phyloP scores from a whole-genome alignment of 2,797 vertebrate species.

The Sciurus vulgaris region DNA sequence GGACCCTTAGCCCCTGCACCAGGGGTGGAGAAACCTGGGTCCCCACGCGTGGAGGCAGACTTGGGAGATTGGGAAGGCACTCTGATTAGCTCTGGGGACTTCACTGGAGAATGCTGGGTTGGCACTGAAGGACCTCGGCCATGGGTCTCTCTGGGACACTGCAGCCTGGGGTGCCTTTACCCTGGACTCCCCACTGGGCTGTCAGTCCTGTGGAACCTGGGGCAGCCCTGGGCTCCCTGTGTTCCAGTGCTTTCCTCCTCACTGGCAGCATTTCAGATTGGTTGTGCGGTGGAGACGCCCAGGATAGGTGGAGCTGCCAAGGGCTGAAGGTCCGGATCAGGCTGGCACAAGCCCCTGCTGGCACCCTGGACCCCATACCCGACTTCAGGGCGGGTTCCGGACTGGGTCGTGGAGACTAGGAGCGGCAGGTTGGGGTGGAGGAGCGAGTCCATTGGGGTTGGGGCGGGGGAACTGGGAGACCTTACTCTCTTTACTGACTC shows the following conservation, averaged over 20 bases:
- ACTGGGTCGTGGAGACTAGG: background rate
- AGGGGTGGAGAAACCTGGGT: too few species aligned
- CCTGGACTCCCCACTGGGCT: fast-evolving
- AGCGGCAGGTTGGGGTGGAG: background rate
- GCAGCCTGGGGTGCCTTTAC: too few species aligned
- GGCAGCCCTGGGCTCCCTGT: background rate
- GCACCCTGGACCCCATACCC: background rate
- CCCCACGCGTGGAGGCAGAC: background rate
- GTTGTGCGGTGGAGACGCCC: fast-evolving
- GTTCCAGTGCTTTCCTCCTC: fast-evolving
- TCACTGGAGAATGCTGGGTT: background rate
- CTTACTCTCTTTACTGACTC: fast-evolving
- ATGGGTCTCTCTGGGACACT: background rate
- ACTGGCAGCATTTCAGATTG: background rate
- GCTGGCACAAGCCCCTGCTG: background rate
- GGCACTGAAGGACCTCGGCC: background rate
- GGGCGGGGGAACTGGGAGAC: background rate
- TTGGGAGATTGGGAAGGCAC: too few species aligned
- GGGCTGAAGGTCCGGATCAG: background rate
- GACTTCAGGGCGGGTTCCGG: background rate
- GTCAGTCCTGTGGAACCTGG: too few species aligned
- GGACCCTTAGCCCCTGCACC: fast-evolving
- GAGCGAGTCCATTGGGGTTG: fast-evolving
- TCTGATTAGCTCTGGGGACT: background rate
- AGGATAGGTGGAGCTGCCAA: fast-evolving